These are phyloP conservation scores for Apistogramma diplotaenia DNA, from an alignment of 2,113 vertebrate species.

Conservation along the genomic window DNA sequence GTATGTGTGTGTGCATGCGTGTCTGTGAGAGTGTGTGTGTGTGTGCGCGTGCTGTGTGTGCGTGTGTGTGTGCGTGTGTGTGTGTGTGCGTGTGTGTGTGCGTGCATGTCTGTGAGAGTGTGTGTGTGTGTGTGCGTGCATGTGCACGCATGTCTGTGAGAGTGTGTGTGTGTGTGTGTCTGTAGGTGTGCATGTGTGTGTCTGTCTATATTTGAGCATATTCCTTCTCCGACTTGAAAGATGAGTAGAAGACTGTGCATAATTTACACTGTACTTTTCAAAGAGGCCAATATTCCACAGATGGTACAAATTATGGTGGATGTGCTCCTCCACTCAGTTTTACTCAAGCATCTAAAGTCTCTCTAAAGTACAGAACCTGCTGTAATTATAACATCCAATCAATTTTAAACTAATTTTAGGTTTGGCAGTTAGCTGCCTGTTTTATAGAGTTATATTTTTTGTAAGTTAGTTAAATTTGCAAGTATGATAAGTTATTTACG, in stretches of 20 bases:
- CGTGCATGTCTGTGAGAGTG: no score
- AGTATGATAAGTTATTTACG: not conserved
- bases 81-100: no score
- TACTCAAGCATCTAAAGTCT: conserved; percentile 36
- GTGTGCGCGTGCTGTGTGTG: not conserved
- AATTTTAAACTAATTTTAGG: conserved; percentile 44
- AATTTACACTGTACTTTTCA: conserved; percentile 53
- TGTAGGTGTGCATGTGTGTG: not conserved
- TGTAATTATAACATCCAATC: conserved; percentile 50
- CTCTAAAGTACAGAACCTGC: conserved; percentile 43
- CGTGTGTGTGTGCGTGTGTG: not conserved
- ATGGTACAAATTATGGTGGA: conserved; percentile 41
- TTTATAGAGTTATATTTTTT: conserved; percentile 20
- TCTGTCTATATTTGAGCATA: conserved; percentile 14
- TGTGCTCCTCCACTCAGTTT: conserved; percentile 23
- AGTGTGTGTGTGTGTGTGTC: not conserved
- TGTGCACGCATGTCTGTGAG: not conserved
- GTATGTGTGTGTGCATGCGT: not conserved
- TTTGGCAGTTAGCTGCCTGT: conserved; percentile 23
- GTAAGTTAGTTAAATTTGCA: conserved; percentile 11
- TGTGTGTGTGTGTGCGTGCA: not conserved
- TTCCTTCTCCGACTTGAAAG: conserved; percentile 50
- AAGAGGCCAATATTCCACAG: conserved; percentile 32
- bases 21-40: not conserved
- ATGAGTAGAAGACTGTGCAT: conserved; percentile 56